Conservation (phyloP, 1,140 invertebrate species). For the Drosophila leontia region DNA sequence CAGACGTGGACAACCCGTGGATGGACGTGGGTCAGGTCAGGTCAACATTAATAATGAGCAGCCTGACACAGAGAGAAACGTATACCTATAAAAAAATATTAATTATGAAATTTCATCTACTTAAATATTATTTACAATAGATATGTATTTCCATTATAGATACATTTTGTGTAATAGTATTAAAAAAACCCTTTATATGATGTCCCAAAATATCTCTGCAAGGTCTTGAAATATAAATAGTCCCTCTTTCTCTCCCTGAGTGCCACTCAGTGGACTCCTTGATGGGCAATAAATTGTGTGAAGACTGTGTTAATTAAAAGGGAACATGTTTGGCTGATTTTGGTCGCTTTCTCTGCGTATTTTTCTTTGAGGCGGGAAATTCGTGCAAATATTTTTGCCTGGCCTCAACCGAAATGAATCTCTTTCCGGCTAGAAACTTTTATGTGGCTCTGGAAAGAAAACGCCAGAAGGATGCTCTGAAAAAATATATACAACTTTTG, state of each 20-base stretch:
- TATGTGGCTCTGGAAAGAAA: slow-evolving; percentile 55
- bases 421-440: slow-evolving; percentile 38
- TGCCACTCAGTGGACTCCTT: slow-evolving; percentile 2
- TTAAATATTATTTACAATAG: not conserved
- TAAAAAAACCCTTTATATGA: no score
- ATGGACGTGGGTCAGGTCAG: slow-evolving; percentile 9
- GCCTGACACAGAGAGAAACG: not conserved
- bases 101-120: not conserved
- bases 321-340: slow-evolving; percentile 26
- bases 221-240: not conserved
- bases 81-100: no score
- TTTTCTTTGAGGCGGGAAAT: slow-evolving; percentile 35
- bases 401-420: slow-evolving; percentile 70
- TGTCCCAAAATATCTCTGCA: not conserved
- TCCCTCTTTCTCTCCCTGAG: slow-evolving; percentile 34
- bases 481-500: slow-evolving; percentile 44
- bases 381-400: slow-evolving; percentile 47
- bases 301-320: slow-evolving; percentile 72
- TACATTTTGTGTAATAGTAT: no score
- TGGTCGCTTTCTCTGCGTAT: slow-evolving; percentile 4
- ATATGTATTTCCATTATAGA: no score
- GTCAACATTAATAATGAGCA: slow-evolving; percentile 27
- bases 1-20: slow-evolving; percentile 1
- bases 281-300: slow-evolving; percentile 30
- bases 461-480: slow-evolving; percentile 39